These are phyloP conservation scores for Telmatherina bonti DNA, from an alignment of 2,797 vertebrate species.

Conservation along the genomic window DNA sequence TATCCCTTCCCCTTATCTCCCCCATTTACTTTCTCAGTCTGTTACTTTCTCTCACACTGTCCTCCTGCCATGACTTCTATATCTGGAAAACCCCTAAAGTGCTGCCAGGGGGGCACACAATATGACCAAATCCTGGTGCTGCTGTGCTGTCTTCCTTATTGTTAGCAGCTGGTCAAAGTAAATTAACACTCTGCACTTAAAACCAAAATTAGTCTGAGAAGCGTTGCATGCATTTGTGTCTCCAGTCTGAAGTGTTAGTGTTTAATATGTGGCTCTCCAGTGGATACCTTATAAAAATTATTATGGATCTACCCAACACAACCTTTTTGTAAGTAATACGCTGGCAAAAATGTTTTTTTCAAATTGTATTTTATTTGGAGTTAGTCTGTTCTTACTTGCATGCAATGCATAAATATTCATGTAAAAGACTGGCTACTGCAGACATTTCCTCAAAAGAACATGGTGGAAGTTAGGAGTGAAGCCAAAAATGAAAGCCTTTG, in stretches of 20 bases:
- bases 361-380: constrained; percentile 21
- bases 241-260: constrained; percentile 40
- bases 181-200: constrained; percentile 66
- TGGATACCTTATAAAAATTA: constrained; percentile 61
- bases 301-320: constrained; percentile 66
- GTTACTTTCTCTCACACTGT: constrained; percentile 27
- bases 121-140: constrained; percentile 68
- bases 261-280: constrained; percentile 52
- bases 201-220: constrained; percentile 58
- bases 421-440: not conserved
- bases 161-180: constrained; percentile 78
- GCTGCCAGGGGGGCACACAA: constrained; percentile 72
- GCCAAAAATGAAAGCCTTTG: constrained; percentile 1
- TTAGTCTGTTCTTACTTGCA: constrained; percentile 38
- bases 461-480: constrained; percentile 1
- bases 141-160: constrained; percentile 69
- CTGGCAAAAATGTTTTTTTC: constrained; percentile 29
- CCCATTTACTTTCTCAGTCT: constrained; percentile 21
- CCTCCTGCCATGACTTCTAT: constrained; percentile 59
- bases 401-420: constrained; percentile 21
- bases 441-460: constrained; percentile 11
- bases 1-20: constrained; percentile 42
- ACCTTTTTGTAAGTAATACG: constrained; percentile 72
- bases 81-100: constrained; percentile 70
- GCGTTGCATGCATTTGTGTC: constrained; percentile 31